Conservation (phyloP, 2,888 invertebrate species). For the Myopa tessellatipennis region DNA sequence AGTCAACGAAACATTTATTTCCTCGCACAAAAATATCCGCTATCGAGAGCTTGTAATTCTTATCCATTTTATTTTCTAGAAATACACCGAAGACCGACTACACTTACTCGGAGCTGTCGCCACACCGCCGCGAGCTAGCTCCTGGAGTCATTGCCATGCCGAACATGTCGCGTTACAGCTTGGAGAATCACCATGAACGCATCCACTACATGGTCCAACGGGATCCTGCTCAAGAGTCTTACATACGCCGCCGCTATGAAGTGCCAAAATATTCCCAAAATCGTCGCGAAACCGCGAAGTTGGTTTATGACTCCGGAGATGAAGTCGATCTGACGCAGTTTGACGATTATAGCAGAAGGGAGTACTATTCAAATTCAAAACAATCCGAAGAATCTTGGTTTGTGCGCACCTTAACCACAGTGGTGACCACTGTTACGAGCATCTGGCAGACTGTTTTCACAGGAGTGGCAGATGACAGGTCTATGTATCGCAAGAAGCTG, state of each 20-base stretch:
- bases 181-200: constrained; percentile 72
- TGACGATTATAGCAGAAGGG: constrained; percentile 50
- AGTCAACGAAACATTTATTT: neutral
- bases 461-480: constrained; percentile 51
- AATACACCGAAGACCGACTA: constrained; percentile 92
- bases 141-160: constrained; percentile 87
- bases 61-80: constrained; percentile 68
- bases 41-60: neutral
- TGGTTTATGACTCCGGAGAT: constrained; percentile 65
- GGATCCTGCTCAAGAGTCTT: constrained; percentile 63
- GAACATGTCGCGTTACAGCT: constrained; percentile 86
- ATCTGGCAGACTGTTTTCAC: constrained; percentile 53
- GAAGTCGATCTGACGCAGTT: constrained; percentile 60
- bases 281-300: constrained; percentile 50
- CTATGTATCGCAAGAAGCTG: constrained; percentile 29
- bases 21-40: neutral
- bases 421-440: constrained; percentile 55
- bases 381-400: constrained; percentile 55
- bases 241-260: constrained; percentile 64
- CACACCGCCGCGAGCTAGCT: constrained; percentile 81
- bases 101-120: constrained; percentile 86
- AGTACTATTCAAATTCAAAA: constrained; percentile 42
- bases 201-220: constrained; percentile 65
- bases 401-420: constrained; percentile 56
- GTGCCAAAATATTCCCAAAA: constrained; percentile 50